Percentiles rank a stretch among this genome's conserved stretches.
phyloP scores from a whole-genome alignment of 2,888 invertebrate species.

The Drosophila macrothrix region DNA sequence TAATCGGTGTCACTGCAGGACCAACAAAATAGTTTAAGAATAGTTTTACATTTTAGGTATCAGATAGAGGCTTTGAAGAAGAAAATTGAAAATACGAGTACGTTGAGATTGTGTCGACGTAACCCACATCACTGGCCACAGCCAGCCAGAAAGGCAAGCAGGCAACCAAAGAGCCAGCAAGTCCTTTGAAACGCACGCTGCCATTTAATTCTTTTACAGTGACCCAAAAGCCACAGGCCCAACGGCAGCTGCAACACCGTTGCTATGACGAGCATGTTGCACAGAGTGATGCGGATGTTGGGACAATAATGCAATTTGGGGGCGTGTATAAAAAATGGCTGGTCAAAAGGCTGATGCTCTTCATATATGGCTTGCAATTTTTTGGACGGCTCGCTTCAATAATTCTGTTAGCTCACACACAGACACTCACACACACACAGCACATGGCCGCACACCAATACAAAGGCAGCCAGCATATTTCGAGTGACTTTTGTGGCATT shows the following conservation, averaged over 20 bases:
- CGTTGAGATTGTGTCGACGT: slow-evolving; percentile 10
- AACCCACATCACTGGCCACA: slow-evolving; percentile 9
- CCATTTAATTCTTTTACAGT: slow-evolving; percentile 64
- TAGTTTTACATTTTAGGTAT: background rate
- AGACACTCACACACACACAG: slow-evolving; percentile 21
- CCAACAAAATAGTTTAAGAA: background rate
- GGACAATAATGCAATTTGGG: background rate
- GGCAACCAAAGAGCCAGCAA: background rate
- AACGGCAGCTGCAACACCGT: slow-evolving; percentile 32
- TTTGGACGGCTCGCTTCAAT: slow-evolving; percentile 68
- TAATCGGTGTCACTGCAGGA: background rate
- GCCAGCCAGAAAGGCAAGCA: background rate
- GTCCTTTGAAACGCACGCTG: slow-evolving; percentile 40
- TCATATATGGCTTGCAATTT: slow-evolving; percentile 37
- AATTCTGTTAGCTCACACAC: slow-evolving; percentile 72
- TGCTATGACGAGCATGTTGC: slow-evolving; percentile 33
- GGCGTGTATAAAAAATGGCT: background rate
- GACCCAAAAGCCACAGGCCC: slow-evolving; percentile 53
- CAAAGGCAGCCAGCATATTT: slow-evolving; percentile 58
- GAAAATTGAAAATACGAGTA: slow-evolving; percentile 1
- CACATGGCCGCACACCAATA: slow-evolving; percentile 13
- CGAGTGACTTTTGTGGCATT: slow-evolving; percentile 75
- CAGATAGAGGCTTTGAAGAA: slow-evolving; percentile 6
- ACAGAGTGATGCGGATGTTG: slow-evolving; percentile 46
- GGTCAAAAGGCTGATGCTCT: slow-evolving; percentile 16